Evolutionary conservation across 2,797 vertebrate species (phyloP).

Genomic region (Falco peregrinus): DNA sequence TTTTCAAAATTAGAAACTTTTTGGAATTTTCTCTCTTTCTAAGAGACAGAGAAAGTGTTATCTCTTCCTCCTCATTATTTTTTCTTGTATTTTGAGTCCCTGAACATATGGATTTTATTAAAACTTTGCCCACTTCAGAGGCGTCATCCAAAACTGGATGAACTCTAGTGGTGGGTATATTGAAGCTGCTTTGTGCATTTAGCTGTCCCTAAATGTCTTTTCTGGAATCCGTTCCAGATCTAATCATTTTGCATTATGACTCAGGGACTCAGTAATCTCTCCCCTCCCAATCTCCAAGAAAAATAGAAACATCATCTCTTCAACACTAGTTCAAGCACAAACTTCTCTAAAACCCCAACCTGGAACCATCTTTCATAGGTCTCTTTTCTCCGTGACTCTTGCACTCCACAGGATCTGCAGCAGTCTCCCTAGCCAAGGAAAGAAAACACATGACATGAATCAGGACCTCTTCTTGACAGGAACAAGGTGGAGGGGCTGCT

Average conservation of each 20-base stretch:
- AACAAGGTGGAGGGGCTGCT: not conserved
- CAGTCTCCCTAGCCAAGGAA: not conserved
- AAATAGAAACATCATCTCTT: not conserved
- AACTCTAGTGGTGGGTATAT: not conserved
- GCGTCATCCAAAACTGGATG: not conserved
- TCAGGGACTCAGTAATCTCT: not conserved
- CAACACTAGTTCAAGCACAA: not conserved
- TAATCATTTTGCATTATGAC: not conserved
- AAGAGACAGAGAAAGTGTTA: slow-evolving; percentile 16
- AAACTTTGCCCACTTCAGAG: not conserved
- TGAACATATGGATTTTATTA: not conserved
- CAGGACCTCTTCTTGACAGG: not conserved
- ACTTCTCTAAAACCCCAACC: not conserved
- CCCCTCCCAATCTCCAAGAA: not conserved
- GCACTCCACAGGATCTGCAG: not conserved
- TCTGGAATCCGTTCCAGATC: not conserved
- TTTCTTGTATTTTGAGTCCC: not conserved
- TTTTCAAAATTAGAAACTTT: not conserved
- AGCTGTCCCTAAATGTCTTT: not conserved
- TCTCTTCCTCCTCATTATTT: not conserved
- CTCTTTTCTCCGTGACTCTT: not conserved
- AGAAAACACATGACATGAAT: not conserved
- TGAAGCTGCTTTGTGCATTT: not conserved
- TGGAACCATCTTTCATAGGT: not conserved
- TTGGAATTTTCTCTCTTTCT: not conserved